Base-by-base conservation (phyloP, 2,113 vertebrate genomes). In the Upupa epops region DNA sequence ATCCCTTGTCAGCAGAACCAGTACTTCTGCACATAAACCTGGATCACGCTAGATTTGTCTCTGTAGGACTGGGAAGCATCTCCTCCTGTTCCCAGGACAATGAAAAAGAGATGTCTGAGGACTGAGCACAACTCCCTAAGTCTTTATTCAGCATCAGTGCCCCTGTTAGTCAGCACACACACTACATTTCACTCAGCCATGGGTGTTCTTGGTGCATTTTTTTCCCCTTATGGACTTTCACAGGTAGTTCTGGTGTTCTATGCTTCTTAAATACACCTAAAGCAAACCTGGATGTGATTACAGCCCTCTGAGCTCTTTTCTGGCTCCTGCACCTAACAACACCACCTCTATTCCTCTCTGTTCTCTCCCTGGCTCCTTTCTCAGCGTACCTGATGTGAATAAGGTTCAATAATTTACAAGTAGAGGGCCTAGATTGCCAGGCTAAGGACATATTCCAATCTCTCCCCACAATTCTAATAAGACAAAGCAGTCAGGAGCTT, bases 341-440 rank as follows among this genome's bases (percentile, higher is more conserved):
- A 46, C 15, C 82, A 58, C 32, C 51, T 86, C 86, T 83, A 55
- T 91, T 91, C 81, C 66, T 84, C 49, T 69, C 46, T 55, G 12
- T 55, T 78, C 29, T 72, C 32, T 63, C 11, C 36, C 24, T 78
- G 40, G 54, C 92, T 96, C 66, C 13, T 84, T 89, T 85, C 83
- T 51, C 9, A 91, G 55, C 63, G 84, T 55, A 89, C 84, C 75
- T 94, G 89, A 88, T 88, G 78, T 28, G 19, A 49, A 90, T 66
- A 86, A 88, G 59, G 51, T 78, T 95, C 93, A 95, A 96, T 96
- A 95, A 92, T 94, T 94, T 90, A 94, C 83, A 89, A 73, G 60
- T 78, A 66, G 83, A 93, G 29, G 36, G 31, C 74, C 59, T 75
- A 87, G 89, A 92, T 93, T 95, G 37, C 86, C 70, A 79, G 83